Evolutionary conservation across 2,888 invertebrate genomes (phyloP), one percentile per base, ranked within the genome.

Genomic region (Melieria picta): DNA sequence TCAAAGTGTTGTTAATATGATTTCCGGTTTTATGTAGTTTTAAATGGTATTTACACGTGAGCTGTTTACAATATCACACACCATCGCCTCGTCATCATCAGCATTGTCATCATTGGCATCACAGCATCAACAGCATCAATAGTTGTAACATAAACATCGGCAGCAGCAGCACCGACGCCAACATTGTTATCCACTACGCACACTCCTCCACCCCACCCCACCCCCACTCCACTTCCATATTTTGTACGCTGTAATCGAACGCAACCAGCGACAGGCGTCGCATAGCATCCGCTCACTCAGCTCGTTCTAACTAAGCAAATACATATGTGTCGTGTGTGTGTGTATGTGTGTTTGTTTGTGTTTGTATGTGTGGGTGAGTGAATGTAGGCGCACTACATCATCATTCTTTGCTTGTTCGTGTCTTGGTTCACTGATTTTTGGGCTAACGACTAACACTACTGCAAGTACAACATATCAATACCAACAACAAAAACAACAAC

Each of bases 1-100:
- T 74, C 69, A 71, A 73, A 73, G 67, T 72, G 73, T 74, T 77
- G 75, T 72, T 77, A 75, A 75, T 74, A 68, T 64, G 73, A 75
- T 76, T 76, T 75, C 75, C 71, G 63, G 10, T 65, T 69, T 73
- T 62, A 62, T 58, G 61, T 62, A 45, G 68, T 65, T 73, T 63
- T 73, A 67, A 68, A 71, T 64, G 61, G 47, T 43, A 48, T 73
- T 71, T 74, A 69, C 68, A 73, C 68, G 68, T 68, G 62, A 71
- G 65, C 47, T 61, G 57, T 56, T 65, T 66, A 48, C 67, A 52
- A 60, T 60, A 65, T 50, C 65, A n/a, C 66, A 71, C 65, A 10
- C 62, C 65, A 57, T 65, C 46, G 16, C 10, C 52, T 11, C 16
- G 46, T 16, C 55, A 62, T 60, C 61, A 68, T 62, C 50, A 45